These are phyloP conservation scores for Lobophora halterata DNA, from an alignment of 2,888 invertebrate genomes.

Conservation along the genomic window DNA sequence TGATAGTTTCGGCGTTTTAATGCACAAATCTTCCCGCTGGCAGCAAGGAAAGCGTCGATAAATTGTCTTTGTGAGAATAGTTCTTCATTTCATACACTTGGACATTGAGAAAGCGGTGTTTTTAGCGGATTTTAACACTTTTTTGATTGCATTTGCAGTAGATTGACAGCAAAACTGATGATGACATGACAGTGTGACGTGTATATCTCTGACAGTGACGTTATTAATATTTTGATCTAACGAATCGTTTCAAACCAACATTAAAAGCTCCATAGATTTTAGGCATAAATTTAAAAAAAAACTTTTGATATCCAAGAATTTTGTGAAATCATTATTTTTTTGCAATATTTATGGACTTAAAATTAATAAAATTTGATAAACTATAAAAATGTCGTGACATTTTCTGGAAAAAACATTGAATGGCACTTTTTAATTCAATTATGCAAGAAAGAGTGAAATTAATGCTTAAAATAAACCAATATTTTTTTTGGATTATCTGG, in stretches of 20 bases:
- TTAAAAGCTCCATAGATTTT: too few relatives aligned
- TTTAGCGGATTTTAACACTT: constrained; percentile 16
- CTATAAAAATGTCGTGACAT: too few relatives aligned
- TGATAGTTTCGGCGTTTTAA: constrained; percentile 10
- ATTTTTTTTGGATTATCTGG: not conserved
- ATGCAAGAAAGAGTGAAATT: not conserved
- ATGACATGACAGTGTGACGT: constrained; percentile 25
- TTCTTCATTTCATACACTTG: constrained; percentile 24
- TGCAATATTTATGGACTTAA: too few relatives aligned
- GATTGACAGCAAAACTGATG: constrained; percentile 21
- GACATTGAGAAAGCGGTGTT: constrained; percentile 13
- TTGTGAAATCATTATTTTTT: too few relatives aligned
- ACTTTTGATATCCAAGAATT: too few relatives aligned
- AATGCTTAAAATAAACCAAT: constrained; percentile 2
- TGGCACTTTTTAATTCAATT: too few relatives aligned
- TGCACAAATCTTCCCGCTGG: constrained; percentile 17
- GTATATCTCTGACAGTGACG: constrained; percentile 15
- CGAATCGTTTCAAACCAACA: too few relatives aligned
- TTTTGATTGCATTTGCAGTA: constrained; percentile 18
- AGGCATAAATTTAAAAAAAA: too few relatives aligned
- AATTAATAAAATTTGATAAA: too few relatives aligned
- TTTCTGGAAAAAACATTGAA: too few relatives aligned
- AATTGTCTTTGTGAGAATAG: constrained; percentile 19
- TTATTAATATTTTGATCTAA: constrained; percentile 1
- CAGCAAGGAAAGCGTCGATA: constrained; percentile 10